Evolutionary conservation across 2,888 invertebrate species (phyloP), one percentile per base, ranked within the genome.

Genomic region (Lycia hirtaria): DNA sequence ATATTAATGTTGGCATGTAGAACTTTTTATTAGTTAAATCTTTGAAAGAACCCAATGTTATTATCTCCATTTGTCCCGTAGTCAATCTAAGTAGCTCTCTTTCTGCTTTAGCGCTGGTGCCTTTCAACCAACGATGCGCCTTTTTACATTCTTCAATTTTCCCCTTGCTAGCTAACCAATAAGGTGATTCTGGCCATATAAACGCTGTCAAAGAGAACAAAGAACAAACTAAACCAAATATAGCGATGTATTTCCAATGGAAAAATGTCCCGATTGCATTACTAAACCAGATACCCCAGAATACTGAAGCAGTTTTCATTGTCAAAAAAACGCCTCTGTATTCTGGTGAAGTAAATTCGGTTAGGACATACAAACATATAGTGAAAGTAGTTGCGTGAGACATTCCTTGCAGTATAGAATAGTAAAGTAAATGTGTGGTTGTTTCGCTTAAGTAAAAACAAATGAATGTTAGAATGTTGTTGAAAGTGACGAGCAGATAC

Each of bases 101-200:
- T 30, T 69, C 65, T 0, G 75, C 54, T 14, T 47, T 26, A 3
- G 45, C 49, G 12, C 57, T 55, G 0, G 24, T 41, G 0, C 76
- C 78, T 32, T 73, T 70, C 0, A 79, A 45, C 72, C 72, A 71
- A 6, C 64, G 58, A 28, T 69, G 71, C 0, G 73, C 56, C n/a
- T 38, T 40, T 4, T 49, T 62, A 44, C 75, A 70, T 20, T 74
- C 73, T 0, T 70, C 72, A 40, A 67, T 71, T 6, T 65, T 65
- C 0, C 70, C 67, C 49, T 65, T 72, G 22, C 69, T 75, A 0
- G 74, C 75, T 5, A 76, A 53, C 75, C 75, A 79, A 7, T 72
- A 60, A 0, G 75, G 76, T 0, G 74, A 73, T 45, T 69, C 67
- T 0, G 70, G 67, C 68, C 67, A 60, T 7, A 58, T 41, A 4